Conservation (phyloP, 2,888 invertebrate genomes). For the Drymonia ruficornis region DNA sequence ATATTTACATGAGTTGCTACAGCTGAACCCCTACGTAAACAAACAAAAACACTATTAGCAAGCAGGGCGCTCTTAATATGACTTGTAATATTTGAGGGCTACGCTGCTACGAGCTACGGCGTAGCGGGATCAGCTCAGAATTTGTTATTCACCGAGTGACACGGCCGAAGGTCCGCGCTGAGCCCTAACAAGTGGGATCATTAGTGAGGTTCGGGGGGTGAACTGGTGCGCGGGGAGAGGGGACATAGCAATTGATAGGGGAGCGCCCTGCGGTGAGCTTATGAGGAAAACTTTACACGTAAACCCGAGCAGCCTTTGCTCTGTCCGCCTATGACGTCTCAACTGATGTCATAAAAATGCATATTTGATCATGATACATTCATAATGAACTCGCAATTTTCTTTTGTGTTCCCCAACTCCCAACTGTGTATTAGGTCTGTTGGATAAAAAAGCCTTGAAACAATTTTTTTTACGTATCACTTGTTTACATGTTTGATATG, state of each 20-base stretch:
- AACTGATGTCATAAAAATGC: slow-evolving; percentile 59
- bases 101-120: slow-evolving; percentile 45
- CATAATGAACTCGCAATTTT: background rate
- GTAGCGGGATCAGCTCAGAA: slow-evolving; percentile 69
- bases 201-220: slow-evolving; percentile 66
- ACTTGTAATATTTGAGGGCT: slow-evolving; percentile 52
- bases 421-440: background rate
- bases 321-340: slow-evolving; percentile 42
- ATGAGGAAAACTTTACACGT: slow-evolving; percentile 80
- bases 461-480: no score
- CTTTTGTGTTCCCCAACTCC: background rate
- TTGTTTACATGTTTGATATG: no score
- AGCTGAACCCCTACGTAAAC: background rate
- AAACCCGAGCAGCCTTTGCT: slow-evolving; percentile 61
- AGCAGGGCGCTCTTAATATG: slow-evolving; percentile 40
- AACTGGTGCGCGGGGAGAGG: slow-evolving; percentile 35
- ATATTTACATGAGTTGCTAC: background rate
- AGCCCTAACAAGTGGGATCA: slow-evolving; percentile 83
- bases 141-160: slow-evolving; percentile 82
- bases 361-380: slow-evolving; percentile 21
- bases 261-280: slow-evolving; percentile 76
- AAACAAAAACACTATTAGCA: slow-evolving; percentile 23
- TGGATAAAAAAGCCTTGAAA: background rate
- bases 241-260: slow-evolving; percentile 77
- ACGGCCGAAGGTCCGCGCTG: slow-evolving; percentile 77